A percentile compares a stretch with the other conserved stretches of the same genome.
These are phyloP conservation scores for Bimastos eiseni DNA, from an alignment of 2,888 invertebrate species.

Conservation along the genomic window DNA sequence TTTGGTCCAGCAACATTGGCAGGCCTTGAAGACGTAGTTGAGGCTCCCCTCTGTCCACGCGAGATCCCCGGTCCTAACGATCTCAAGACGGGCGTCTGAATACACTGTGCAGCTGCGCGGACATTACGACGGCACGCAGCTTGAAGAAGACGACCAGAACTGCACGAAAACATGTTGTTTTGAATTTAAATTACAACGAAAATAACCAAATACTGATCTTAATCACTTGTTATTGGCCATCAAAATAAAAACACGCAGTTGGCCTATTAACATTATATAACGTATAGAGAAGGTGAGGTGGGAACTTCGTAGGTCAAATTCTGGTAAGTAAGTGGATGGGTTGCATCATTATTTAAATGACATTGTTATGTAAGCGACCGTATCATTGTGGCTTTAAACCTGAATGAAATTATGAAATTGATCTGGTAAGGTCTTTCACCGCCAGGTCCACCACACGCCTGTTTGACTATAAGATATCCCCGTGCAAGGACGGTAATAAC, in stretches of 20 bases:
- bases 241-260: not conserved
- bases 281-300: not conserved
- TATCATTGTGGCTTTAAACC: too few species aligned
- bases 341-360: too few species aligned
- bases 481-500: too few species aligned
- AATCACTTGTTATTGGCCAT: not conserved
- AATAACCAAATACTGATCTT: not conserved
- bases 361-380: too few species aligned
- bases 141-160: slow-evolving; percentile 6
- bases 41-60: not conserved
- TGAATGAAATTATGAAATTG: too few species aligned
- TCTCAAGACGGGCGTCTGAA: not conserved
- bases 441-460: too few species aligned
- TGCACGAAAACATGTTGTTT: not conserved
- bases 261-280: not conserved
- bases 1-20: not conserved
- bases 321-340: too few species aligned
- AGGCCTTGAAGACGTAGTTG: not conserved
- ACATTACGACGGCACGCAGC: slow-evolving; percentile 1
- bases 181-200: slow-evolving; percentile 5
- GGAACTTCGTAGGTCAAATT: too few species aligned
- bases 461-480: too few species aligned
- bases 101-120: not conserved
- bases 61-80: not conserved
- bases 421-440: too few species aligned